A percentile compares a stretch with the other conserved stretches of the same genome.
Conservation (phyloP, 2,888 invertebrate genomes). For the Pegoplata infirma region DNA sequence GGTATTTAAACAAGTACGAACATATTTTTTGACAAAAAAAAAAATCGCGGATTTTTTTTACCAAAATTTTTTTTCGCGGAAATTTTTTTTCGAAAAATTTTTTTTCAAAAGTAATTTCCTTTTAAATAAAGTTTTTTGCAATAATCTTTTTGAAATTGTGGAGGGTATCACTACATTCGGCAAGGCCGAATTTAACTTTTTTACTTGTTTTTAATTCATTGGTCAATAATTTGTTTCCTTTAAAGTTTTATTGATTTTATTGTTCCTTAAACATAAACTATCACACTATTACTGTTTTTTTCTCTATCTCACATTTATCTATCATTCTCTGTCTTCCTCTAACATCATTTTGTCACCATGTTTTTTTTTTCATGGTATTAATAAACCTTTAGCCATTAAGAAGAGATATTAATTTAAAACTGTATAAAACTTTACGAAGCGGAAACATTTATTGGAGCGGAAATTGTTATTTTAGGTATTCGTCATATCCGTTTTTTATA, state of each 20-base stretch:
- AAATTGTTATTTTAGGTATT: slow-evolving; percentile 65
- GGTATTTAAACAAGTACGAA: no score
- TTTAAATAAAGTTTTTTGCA: no score
- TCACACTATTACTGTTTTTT: not conserved
- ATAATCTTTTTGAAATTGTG: no score
- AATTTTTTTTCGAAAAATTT: no score
- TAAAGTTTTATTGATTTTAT: not conserved
- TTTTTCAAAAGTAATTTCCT: no score
- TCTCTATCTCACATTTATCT: not conserved
- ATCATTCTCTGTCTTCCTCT: no score
- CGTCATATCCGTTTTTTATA: slow-evolving; percentile 27
- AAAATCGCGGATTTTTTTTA: no score
- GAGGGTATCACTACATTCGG: no score
- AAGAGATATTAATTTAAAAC: slow-evolving; percentile 55
- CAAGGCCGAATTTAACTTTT: no score
- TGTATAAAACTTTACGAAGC: slow-evolving; percentile 59
- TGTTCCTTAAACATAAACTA: not conserved
- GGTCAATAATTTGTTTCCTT: not conserved
- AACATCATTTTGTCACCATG: not conserved
- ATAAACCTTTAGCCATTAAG: not conserved
- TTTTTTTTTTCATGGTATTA: not conserved
- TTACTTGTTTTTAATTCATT: not conserved
- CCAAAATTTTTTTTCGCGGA: no score
- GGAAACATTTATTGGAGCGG: slow-evolving; percentile 66
- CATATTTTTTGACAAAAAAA: no score